Evolutionary conservation across 2,797 vertebrate species (phyloP).

Genomic region (Labeo calbasu): DNA sequence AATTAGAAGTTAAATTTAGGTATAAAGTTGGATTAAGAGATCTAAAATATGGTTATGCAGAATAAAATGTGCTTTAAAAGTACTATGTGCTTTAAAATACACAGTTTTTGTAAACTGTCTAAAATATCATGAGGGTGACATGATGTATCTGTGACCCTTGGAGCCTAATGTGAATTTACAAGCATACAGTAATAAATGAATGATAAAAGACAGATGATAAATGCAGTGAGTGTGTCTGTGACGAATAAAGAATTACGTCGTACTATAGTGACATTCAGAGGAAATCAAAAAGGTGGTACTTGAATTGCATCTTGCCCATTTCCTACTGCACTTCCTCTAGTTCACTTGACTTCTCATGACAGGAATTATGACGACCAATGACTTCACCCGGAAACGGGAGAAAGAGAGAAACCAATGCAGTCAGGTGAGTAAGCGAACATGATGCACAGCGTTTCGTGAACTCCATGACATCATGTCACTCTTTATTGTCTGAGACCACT

Average conservation of each 20-base stretch:
- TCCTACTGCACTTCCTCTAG: slow-evolving; percentile 1
- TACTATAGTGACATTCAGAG: background rate
- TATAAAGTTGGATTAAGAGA: too few relatives aligned
- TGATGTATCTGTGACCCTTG: too few relatives aligned
- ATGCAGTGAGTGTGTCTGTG: background rate
- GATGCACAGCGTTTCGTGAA: background rate
- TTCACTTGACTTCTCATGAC: background rate
- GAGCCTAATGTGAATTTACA: background rate
- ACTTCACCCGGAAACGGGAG: background rate
- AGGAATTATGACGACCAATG: background rate
- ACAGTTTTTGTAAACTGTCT: too few relatives aligned
- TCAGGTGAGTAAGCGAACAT: slow-evolving; percentile 3
- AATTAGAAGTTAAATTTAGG: too few relatives aligned
- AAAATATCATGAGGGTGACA: too few relatives aligned
- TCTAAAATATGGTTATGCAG: too few relatives aligned
- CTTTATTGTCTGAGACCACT: background rate
- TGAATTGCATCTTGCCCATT: background rate
- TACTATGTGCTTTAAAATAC: too few relatives aligned
- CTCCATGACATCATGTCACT: background rate
- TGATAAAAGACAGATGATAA: background rate
- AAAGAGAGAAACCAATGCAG: background rate
- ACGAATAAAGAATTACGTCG: background rate
- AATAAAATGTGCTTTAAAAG: too few relatives aligned
- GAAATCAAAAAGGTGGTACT: background rate
- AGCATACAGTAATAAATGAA: background rate